These are phyloP conservation scores for Hofmannophila pseudospretella DNA, from an alignment of 2,888 invertebrate species.

Conservation along the genomic window DNA sequence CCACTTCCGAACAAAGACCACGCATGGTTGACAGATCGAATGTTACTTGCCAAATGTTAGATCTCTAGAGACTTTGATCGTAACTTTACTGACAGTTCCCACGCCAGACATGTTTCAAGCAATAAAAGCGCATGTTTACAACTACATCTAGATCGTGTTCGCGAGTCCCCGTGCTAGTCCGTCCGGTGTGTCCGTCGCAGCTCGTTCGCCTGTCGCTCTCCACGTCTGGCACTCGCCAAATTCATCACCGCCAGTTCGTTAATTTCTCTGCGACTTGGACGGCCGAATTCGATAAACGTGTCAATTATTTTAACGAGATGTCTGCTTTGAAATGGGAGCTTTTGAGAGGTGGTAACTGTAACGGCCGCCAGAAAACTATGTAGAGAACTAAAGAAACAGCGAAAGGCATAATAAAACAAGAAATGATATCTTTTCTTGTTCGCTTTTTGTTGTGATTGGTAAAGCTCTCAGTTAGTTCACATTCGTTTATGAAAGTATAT, in stretches of 20 bases:
- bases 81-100: background rate
- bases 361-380: too few species aligned
- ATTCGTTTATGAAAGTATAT: too few species aligned
- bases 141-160: constrained; percentile 22
- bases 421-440: too few species aligned
- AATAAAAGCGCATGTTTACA: constrained; percentile 40
- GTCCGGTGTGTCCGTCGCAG: constrained; percentile 40
- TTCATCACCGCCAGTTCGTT: constrained; percentile 40
- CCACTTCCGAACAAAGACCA: too few species aligned
- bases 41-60: too few species aligned
- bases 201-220: constrained; percentile 27
- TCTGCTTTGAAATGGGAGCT: too few species aligned
- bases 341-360: too few species aligned
- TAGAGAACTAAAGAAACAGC: too few species aligned
- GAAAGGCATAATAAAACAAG: too few species aligned
- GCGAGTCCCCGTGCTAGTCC: constrained; percentile 16
- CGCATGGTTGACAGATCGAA: too few species aligned
- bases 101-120: constrained; percentile 1
- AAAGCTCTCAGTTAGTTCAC: background rate
- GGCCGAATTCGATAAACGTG: constrained; percentile 6
- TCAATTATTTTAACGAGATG: constrained; percentile 15
- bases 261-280: constrained; percentile 20
- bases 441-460: too few species aligned
- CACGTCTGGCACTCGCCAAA: constrained; percentile 11
- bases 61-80: background rate